Evolutionary conservation across 1,140 invertebrate species (phyloP).

Genomic region (Drosophila tristis): DNA sequence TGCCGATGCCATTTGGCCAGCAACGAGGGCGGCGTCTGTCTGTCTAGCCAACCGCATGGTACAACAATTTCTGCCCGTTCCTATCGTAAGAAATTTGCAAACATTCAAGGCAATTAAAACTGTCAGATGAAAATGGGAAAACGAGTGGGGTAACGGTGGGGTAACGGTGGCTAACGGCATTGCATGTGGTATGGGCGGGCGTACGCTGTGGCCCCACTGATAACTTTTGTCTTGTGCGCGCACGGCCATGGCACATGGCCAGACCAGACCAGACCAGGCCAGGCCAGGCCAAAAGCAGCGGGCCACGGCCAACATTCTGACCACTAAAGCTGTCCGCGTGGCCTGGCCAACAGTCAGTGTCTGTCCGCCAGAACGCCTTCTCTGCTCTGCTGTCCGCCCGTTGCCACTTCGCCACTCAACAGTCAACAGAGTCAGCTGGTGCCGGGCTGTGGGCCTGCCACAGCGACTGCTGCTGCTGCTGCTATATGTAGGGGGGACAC

Average conservation of each 20-base stretch:
- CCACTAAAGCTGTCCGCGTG: constrained; percentile 53
- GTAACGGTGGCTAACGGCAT: background rate
- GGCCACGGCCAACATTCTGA: constrained; percentile 74
- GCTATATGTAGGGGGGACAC: constrained; percentile 37
- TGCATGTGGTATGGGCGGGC: constrained; percentile 3
- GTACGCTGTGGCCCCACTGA: constrained; percentile 52
- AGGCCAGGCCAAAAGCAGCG: constrained; percentile 30
- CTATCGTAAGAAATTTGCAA: constrained; percentile 76
- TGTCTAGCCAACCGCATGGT: constrained; percentile 73
- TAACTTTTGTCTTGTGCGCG: constrained; percentile 65
- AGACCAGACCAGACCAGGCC: constrained; percentile 4
- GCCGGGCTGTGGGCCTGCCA: constrained; percentile 10
- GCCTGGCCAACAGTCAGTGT: constrained; percentile 7
- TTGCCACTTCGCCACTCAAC: constrained; percentile 62
- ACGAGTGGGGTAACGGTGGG: constrained; percentile 3
- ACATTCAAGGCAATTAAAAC: constrained; percentile 81
- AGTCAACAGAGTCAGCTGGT: constrained; percentile 78
- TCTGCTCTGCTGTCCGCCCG: constrained; percentile 11
- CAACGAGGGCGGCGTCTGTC: constrained; percentile 57
- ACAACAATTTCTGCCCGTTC: constrained; percentile 59
- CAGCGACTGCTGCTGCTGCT: constrained; percentile 7
- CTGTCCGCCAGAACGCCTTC: constrained; percentile 3
- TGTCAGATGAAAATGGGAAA: constrained; percentile 63
- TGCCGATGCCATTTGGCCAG: background rate
- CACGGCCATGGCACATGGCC: constrained; percentile 58